Conservation (phyloP, 2,888 invertebrate genomes). For the Eupithecia subumbrata region DNA sequence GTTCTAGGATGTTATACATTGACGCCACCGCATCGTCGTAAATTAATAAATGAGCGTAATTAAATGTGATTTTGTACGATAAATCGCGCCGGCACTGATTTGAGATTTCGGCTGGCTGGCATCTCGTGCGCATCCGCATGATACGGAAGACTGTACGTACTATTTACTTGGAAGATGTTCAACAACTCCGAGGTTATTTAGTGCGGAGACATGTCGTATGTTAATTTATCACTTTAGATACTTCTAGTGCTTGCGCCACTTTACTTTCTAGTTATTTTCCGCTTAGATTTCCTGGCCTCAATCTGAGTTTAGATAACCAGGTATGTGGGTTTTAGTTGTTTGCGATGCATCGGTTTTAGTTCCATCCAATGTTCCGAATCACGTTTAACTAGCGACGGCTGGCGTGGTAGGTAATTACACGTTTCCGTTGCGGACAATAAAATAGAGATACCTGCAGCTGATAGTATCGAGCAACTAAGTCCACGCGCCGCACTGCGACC, state of each 20-base stretch:
- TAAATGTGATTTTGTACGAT: conserved; percentile 35
- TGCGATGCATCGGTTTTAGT: conserved; percentile 46
- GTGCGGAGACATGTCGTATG: conserved; percentile 60
- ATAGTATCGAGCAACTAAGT: conserved; percentile 57
- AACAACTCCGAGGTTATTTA: conserved; percentile 70
- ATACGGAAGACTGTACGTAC: conserved; percentile 63
- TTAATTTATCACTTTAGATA: conserved; percentile 57
- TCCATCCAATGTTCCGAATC: conserved; percentile 56
- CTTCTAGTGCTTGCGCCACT: conserved; percentile 42
- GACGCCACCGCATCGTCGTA: conserved; percentile 27
- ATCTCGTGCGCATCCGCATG: conserved; percentile 57
- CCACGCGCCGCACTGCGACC: conserved; percentile 18
- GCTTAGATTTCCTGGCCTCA: conserved; percentile 43
- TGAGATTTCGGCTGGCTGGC: conserved; percentile 64
- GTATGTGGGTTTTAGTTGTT: conserved; percentile 39
- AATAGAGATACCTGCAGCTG: conserved; percentile 59
- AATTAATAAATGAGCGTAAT: conserved; percentile 36
- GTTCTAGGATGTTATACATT: conserved; percentile 41
- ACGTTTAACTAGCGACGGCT: conserved; percentile 52
- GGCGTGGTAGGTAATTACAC: conserved; percentile 56
- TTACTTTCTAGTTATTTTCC: conserved; percentile 51
- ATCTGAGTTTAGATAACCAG: conserved; percentile 21
- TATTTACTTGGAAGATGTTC: conserved; percentile 75
- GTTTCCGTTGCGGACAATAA: conserved; percentile 67
- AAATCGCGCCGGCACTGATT: conserved; percentile 44